phyloP scores from a whole-genome alignment of 92 coral and sea anemone genomes.

The Porites divaricata region DNA sequence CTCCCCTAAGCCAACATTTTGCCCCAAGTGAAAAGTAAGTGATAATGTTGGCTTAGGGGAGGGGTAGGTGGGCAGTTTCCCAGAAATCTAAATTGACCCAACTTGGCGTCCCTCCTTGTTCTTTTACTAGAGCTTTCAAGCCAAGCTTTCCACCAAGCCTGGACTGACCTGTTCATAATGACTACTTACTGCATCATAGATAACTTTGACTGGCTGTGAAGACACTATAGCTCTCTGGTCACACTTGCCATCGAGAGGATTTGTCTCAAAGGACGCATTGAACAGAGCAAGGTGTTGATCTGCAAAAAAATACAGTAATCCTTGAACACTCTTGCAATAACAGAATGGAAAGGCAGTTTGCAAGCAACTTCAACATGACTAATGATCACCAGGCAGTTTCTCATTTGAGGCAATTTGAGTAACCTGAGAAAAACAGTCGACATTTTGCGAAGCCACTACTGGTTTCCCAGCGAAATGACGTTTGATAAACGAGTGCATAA shows the following conservation, averaged over 20 bases:
- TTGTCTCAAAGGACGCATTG: constrained; percentile 93
- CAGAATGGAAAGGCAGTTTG: not conserved
- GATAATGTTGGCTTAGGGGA: too few species aligned
- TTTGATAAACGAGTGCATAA: rapidly evolving
- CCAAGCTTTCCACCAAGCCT: too few species aligned
- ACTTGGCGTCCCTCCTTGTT: too few species aligned
- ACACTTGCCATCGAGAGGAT: constrained; percentile 97
- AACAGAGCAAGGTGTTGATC: constrained; percentile 69
- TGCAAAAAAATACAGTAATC: not conserved
- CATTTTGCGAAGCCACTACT: too few species aligned
- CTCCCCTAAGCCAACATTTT: too few species aligned
- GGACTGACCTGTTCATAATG: not conserved
- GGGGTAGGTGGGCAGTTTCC: too few species aligned
- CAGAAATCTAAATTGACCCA: too few species aligned
- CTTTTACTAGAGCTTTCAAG: too few species aligned
- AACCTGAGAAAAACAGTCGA: too few species aligned
- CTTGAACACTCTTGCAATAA: not conserved
- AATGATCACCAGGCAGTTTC: not conserved
- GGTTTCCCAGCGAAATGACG: too few species aligned
- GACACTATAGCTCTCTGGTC: constrained; percentile 86
- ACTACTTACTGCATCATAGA: constrained; percentile 87
- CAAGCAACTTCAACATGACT: too few species aligned
- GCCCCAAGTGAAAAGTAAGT: too few species aligned
- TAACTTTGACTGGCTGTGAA: constrained; percentile 85
- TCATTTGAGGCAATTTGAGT: not conserved